Conservation (phyloP, 2,797 vertebrate species). For the Zalophus californianus region DNA sequence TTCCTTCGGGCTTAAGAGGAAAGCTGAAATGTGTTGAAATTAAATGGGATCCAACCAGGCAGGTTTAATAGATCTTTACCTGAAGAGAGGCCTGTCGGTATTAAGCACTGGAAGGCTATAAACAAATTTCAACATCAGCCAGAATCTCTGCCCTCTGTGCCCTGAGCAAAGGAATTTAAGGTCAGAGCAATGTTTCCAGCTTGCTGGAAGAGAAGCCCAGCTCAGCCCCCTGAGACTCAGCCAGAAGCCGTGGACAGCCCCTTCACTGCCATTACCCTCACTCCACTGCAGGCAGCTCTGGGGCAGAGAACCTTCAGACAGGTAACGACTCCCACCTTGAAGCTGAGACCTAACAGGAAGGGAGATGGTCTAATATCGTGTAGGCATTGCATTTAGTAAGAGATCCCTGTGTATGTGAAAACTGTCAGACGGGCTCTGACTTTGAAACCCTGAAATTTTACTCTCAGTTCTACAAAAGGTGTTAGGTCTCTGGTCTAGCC, state of each 20-base stretch:
- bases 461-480: neutral
- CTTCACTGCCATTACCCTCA: neutral
- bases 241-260: neutral
- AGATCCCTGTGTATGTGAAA: neutral
- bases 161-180: neutral
- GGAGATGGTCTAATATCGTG: neutral
- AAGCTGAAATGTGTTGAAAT: constrained; percentile 23
- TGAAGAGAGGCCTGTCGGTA: neutral
- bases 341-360: neutral
- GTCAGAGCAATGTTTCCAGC: neutral
- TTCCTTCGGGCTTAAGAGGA: neutral
- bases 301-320: neutral
- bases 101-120: neutral
- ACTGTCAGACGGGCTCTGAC: neutral
- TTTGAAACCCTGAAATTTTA: neutral
- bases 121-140: constrained; percentile 2
- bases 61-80: neutral
- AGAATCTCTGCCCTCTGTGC: neutral
- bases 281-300: neutral
- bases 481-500: neutral
- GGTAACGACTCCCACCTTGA: neutral
- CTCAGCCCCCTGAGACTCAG: neutral
- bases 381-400: neutral
- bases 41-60: neutral
- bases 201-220: neutral